Conservation (phyloP, 2,888 invertebrate species). For the Mesochorus sp. region DNA sequence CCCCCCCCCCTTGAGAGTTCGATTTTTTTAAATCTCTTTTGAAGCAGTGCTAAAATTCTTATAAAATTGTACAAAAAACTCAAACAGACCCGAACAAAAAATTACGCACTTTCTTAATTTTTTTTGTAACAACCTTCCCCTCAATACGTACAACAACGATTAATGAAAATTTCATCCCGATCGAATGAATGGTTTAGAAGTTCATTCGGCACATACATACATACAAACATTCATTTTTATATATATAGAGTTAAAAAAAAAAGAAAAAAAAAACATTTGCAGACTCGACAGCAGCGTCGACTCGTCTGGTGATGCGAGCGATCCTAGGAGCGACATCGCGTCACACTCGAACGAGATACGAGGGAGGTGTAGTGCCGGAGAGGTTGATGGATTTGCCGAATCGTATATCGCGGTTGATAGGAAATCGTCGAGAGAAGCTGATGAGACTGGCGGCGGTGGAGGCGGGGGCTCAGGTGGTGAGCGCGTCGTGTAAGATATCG, state of each 20-base stretch:
- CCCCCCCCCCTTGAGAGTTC: too few species aligned
- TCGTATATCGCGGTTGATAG: slow-evolving; percentile 88
- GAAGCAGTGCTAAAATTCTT: too few species aligned
- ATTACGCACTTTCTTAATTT: too few species aligned
- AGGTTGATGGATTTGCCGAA: slow-evolving; percentile 84
- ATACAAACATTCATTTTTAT: too few species aligned
- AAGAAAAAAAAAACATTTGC: background rate
- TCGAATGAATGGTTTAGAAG: too few species aligned
- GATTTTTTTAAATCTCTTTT: too few species aligned
- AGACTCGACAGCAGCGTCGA: slow-evolving; percentile 66
- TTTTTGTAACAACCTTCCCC: too few species aligned
- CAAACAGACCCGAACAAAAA: too few species aligned
- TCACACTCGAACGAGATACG: slow-evolving; percentile 66
- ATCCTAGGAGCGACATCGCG: slow-evolving; percentile 70
- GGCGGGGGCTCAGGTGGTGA: slow-evolving; percentile 61
- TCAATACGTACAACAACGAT: too few species aligned
- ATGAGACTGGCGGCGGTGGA: slow-evolving; percentile 84
- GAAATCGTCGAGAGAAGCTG: slow-evolving; percentile 87
- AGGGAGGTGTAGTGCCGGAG: slow-evolving; percentile 71
- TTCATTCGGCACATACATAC: too few species aligned
- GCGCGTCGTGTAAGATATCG: background rate
- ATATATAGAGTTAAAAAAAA: background rate
- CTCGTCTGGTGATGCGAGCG: slow-evolving; percentile 73
- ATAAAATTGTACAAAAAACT: too few species aligned
- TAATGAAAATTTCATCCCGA: too few species aligned